These are phyloP conservation scores for Argyresthia goedartella DNA, from an alignment of 2,888 invertebrate genomes.

Conservation along the genomic window DNA sequence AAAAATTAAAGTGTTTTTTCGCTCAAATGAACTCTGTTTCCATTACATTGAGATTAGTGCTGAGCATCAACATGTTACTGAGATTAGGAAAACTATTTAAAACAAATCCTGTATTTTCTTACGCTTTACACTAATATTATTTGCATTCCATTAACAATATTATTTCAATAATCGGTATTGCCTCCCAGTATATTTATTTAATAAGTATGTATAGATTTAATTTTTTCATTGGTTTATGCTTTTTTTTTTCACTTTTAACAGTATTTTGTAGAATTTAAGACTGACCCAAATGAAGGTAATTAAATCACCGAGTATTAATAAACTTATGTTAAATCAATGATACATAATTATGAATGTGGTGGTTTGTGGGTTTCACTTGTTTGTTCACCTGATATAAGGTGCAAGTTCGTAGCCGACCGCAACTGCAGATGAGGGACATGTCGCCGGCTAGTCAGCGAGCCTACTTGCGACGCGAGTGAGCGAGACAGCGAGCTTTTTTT, in stretches of 20 bases:
- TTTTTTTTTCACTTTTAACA: slow-evolving; percentile 23
- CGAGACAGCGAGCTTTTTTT: no score
- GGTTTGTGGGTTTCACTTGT: slow-evolving; percentile 27
- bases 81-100: no score
- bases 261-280: slow-evolving; percentile 65
- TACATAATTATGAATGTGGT: slow-evolving; percentile 39
- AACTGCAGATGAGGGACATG: no score
- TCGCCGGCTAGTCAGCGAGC: no score
- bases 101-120: no score
- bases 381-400: neutral
- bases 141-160: slow-evolving; percentile 45
- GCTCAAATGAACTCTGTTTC: no score
- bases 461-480: no score
- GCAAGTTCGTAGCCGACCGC: neutral
- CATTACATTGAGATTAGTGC: no score
- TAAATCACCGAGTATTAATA: slow-evolving; percentile 56
- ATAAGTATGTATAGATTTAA: slow-evolving; percentile 15
- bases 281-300: slow-evolving; percentile 61
- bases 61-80: no score
- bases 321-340: slow-evolving; percentile 8
- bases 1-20: no score
- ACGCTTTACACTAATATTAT: no score
- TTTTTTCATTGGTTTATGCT: slow-evolving; percentile 10
- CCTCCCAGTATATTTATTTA: slow-evolving; percentile 35
- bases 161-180: slow-evolving; percentile 32